Conservation (phyloP, 2,797 vertebrate genomes). For the Momotus momota region DNA sequence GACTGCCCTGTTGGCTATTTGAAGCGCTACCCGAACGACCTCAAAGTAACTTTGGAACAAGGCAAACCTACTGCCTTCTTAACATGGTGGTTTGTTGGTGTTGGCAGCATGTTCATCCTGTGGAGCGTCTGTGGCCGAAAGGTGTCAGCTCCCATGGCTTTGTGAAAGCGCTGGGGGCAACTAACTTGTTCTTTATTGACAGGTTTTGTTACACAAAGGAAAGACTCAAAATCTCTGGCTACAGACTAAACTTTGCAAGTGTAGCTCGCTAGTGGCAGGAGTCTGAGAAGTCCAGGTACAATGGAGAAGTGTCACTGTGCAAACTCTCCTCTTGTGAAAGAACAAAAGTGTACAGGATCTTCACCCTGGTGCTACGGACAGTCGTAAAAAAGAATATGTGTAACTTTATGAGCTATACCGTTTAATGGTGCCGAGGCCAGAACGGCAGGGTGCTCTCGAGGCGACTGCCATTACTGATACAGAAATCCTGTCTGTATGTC, state of each 20-base stretch:
- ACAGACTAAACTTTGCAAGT: neutral
- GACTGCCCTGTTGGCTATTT: neutral
- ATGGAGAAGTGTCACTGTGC: neutral
- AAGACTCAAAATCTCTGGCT: neutral
- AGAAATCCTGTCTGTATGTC: neutral
- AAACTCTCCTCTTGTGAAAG: neutral
- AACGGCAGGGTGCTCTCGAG: neutral
- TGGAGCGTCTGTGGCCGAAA: neutral
- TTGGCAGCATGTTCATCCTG: neutral
- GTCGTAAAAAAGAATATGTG: neutral
- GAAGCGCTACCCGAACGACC: neutral
- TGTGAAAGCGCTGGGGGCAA: neutral
- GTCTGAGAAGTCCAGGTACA: neutral
- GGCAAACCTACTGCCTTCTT: neutral
- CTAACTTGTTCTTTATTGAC: neutral
- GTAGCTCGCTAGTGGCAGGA: neutral
- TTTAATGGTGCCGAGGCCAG: neutral
- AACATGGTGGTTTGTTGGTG: neutral
- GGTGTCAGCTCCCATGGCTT: neutral
- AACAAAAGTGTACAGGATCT: neutral
- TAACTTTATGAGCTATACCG: neutral
- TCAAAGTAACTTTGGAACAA: constrained; percentile 23
- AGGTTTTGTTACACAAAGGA: neutral
- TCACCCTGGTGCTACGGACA: neutral
- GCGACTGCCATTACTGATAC: neutral